These are phyloP conservation scores for Cydia strobilella DNA, from an alignment of 1,140 invertebrate genomes.

Conservation along the genomic window DNA sequence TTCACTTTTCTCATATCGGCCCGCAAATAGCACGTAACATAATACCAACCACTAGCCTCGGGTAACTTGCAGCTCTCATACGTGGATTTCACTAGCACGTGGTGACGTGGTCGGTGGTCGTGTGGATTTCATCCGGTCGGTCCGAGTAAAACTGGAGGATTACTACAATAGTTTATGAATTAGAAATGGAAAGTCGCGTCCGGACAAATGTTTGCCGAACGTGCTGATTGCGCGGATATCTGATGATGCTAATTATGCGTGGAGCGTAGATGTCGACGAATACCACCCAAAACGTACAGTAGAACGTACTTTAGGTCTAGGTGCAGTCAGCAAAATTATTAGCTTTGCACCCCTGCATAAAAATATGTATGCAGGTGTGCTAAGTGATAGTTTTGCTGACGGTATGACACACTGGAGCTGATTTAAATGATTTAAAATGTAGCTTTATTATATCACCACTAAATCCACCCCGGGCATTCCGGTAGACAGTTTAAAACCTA, in stretches of 20 bases:
- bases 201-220: slow-evolving; percentile 50
- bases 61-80: not conserved
- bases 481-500: too few species aligned
- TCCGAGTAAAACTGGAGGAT: slow-evolving; percentile 46
- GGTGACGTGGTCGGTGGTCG: too few species aligned
- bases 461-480: too few species aligned
- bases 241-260: slow-evolving; percentile 14
- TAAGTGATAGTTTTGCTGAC: too few species aligned
- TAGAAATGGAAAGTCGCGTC: slow-evolving; percentile 50
- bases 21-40: not conserved
- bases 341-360: too few species aligned
- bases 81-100: slow-evolving; percentile 35
- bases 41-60: slow-evolving; percentile 1
- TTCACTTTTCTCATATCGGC: not conserved
- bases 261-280: not conserved
- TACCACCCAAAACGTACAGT: not conserved
- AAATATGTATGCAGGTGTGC: too few species aligned
- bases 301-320: not conserved
- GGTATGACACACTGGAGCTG: too few species aligned
- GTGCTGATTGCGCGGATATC: slow-evolving; percentile 34
- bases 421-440: too few species aligned
- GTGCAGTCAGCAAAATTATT: too few species aligned
- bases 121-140: slow-evolving; percentile 41
- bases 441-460: too few species aligned
- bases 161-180: slow-evolving; percentile 49